phyloP scores from a whole-genome alignment of 2,113 vertebrate species.

The Gambusia holbrooki region DNA sequence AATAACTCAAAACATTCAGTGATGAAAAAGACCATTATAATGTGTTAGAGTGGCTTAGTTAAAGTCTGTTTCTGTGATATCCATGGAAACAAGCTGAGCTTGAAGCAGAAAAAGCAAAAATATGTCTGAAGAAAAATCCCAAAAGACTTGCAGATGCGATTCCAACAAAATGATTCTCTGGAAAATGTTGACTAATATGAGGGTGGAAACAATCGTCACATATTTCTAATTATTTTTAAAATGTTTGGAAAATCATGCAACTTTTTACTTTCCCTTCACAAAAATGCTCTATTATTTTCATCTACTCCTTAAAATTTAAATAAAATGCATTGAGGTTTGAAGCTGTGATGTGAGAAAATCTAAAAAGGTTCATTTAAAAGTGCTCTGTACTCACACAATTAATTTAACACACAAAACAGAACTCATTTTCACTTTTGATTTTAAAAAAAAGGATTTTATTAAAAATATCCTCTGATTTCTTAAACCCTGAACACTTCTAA shows the following conservation, averaged over 20 bases:
- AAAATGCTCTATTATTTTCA: background rate
- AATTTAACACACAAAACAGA: slow-evolving; percentile 13
- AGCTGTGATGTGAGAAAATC: too few relatives aligned
- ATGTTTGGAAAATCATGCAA: too few relatives aligned
- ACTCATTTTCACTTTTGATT: slow-evolving; percentile 51
- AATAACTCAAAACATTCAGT: background rate
- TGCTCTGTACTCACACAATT: background rate
- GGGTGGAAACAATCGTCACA: background rate
- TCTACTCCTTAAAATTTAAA: background rate
- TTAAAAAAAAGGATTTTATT: slow-evolving; percentile 76
- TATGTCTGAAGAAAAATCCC: background rate
- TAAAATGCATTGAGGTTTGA: background rate
- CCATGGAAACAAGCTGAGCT: background rate
- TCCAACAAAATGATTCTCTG: background rate
- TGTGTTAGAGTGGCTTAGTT: background rate
- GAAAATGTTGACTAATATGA: background rate
- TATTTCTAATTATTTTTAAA: background rate
- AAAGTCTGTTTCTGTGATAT: too few relatives aligned
- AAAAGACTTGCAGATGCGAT: background rate
- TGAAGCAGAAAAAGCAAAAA: background rate
- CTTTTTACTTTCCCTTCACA: background rate
- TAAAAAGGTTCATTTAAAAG: background rate
- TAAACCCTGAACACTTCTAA: slow-evolving; percentile 76
- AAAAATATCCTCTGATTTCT: slow-evolving; percentile 82
- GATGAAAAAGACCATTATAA: background rate